Evolutionary conservation across 2,888 invertebrate species (phyloP), one percentile per base, ranked within the genome.

Genomic region (Agrotis clavis): DNA sequence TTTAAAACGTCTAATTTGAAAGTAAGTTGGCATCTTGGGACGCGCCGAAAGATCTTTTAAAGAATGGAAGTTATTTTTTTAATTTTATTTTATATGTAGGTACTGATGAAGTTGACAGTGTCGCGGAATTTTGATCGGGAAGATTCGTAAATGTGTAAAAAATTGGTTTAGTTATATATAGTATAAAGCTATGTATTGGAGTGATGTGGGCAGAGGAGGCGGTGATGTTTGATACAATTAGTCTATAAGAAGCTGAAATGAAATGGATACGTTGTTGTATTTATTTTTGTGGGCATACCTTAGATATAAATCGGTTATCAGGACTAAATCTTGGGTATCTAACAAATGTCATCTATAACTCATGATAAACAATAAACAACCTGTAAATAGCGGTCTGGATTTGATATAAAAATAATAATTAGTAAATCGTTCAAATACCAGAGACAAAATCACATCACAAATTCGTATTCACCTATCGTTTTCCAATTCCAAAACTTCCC

Each of bases 1-100:
- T 93, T 91, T 90, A 86, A 87, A 89, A 91, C 78, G 88, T 94
- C 92, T 93, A 93, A 95, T 94, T 94, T 92, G 90, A 93, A 94
- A 94, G 93, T 92, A 92, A 91, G 90, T 89, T 90, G 86, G 89
- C 87, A 87, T 88, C 65, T 72, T 89, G 87, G 86, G 88, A 74
- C 78, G 86, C 87, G 88, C 90, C 83, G 85, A 86, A 87, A 86
- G 85, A 80, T 87, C 82, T 90, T 88, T 88, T 90, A 88, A 74
- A 70, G 67, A 78, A 74, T 81, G 71, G 56, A 70, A 45, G 56
- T 74, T 56, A 1, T 9, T 6, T 67, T 73, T 68, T 80, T 70
- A n/a, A 35, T 41, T 80, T 80, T 84, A 66, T 79, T 83, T 78
- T 83, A 68, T 82, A 68, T 85, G 82, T n/a, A n/a, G n/a, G 82